Evolutionary conservation across 2,113 vertebrate species (phyloP).

Genomic region (Leptosomus discolor): DNA sequence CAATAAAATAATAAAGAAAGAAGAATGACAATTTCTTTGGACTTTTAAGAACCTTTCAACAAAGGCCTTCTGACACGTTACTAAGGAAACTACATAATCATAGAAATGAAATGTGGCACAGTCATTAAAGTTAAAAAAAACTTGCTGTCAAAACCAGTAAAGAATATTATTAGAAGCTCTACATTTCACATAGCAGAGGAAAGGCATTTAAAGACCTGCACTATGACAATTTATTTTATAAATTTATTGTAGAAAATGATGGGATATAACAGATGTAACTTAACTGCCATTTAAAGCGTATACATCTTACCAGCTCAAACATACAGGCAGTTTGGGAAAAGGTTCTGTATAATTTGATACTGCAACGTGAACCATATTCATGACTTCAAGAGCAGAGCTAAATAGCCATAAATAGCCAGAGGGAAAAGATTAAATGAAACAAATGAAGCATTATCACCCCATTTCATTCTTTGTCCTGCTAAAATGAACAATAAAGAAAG

Average conservation of each 20-base stretch:
- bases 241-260: background rate
- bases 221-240: background rate
- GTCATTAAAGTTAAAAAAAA: background rate
- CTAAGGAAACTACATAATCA: constrained; percentile 6
- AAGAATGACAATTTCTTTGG: background rate
- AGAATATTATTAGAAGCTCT: background rate
- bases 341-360: background rate
- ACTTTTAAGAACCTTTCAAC: background rate
- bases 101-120: background rate
- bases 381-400: background rate
- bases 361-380: background rate
- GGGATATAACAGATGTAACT: background rate
- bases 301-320: background rate
- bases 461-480: background rate
- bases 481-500: background rate
- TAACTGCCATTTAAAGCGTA: background rate
- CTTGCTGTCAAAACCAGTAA: background rate
- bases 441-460: background rate
- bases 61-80: constrained; percentile 22
- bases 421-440: background rate
- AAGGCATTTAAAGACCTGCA: background rate
- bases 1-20: background rate
- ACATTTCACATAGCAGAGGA: background rate
- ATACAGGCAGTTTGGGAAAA: background rate
- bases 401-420: background rate